Percentiles rank a stretch among this genome's conserved stretches.
Evolutionary conservation across 2,113 vertebrate species (phyloP).

Genomic region (Acrocephalus kingi): DNA sequence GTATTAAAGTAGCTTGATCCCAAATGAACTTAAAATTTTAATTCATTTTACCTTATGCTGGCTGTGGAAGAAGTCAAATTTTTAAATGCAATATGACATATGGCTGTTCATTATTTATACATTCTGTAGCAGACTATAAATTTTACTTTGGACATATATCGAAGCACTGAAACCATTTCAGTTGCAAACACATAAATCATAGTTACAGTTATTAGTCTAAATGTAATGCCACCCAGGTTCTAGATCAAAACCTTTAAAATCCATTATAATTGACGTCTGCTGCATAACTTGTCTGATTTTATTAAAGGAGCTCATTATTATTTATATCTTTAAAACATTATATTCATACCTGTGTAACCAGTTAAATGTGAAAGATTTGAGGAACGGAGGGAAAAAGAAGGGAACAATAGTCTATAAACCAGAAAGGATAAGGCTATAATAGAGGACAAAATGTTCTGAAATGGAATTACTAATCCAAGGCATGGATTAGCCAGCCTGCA

Average conservation of each 20-base stretch:
- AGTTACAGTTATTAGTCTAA: conserved; percentile 82
- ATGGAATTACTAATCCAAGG: background rate
- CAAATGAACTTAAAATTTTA: conserved; percentile 77
- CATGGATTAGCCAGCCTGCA: background rate
- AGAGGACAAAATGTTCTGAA: conserved; percentile 33
- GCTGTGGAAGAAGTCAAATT: conserved; percentile 75
- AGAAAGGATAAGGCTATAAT: background rate
- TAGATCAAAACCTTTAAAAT: conserved; percentile 84
- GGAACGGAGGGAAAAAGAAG: background rate
- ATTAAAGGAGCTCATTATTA: conserved; percentile 80
- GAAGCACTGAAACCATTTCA: conserved; percentile 77
- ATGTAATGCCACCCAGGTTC: conserved; percentile 78
- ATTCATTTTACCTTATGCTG: conserved; percentile 76
- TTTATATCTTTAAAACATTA: conserved; percentile 74
- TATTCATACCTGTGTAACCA: conserved; percentile 52
- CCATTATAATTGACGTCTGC: conserved; percentile 76
- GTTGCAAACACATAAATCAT: conserved; percentile 83
- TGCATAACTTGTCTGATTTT: conserved; percentile 79
- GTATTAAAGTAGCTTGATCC: conserved; percentile 71
- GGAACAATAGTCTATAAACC: background rate
- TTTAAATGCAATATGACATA: conserved; percentile 82
- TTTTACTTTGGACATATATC: conserved; percentile 82
- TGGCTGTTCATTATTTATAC: conserved; percentile 85
- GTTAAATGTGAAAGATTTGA: conserved; percentile 57
- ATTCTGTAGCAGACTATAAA: conserved; percentile 83